Evolutionary conservation across 2,888 invertebrate genomes (phyloP), one percentile per base, ranked within the genome.

Genomic region (Coleophora deauratella): DNA sequence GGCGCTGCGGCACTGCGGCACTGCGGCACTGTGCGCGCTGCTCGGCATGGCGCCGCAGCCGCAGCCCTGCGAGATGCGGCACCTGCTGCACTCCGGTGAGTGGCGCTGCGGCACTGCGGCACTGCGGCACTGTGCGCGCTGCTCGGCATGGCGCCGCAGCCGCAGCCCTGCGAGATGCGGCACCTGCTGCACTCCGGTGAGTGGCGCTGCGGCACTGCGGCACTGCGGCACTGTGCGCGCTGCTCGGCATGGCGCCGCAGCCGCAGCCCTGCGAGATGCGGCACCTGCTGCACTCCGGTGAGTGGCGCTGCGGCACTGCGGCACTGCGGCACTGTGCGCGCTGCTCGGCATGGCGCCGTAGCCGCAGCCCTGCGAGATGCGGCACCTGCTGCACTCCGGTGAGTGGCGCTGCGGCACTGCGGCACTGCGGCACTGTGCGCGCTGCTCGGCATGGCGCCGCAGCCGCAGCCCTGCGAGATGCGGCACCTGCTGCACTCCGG

Each of bases 401-500:
- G 27, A 50, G 59, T 48, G 9, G 6, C 11, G 8, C 10, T 34
- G 3, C 1, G 33, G 28, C 8, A 10, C 8, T 1, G 10, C 28
- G 8, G 28, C 10, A n/a, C 2, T 31, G 31, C 9, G 4, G 1
- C 11, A 31, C 9, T n/a, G 4, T 31, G 31, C n/a, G n/a, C 10
- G 33, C 12, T 11, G 12, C 12, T 27, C 21, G 21, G 21, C 6
- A 3, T 21, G 21, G 21, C 21, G n/a, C 93, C 94, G 72, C 92
- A 93, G 31, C 76, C 95, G 38, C 94, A 97, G 72, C 91, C 94
- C 51, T 92, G 93, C 68, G 88, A 91, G 71, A 88, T 96, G 69
- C 87, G 92, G 49, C 95, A 94, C 71, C 87, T 97, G 57, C 86
- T 97, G 37, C 96, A 97, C 65, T 94, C 94, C 0, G 96, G 88